These are phyloP conservation scores for Drosophila orena DNA, from an alignment of 1,140 invertebrate genomes.

Conservation along the genomic window DNA sequence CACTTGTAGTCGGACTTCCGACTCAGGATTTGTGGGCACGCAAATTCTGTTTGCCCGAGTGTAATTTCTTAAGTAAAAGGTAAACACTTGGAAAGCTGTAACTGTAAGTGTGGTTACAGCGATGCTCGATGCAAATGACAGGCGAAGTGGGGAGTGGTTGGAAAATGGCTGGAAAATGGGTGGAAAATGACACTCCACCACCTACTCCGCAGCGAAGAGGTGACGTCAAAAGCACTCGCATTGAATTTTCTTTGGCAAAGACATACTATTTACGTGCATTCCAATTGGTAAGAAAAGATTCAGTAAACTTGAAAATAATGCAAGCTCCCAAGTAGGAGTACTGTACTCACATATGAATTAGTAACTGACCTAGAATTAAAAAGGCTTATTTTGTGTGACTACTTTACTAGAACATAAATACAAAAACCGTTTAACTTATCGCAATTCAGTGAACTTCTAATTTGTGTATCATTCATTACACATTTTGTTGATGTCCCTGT, in stretches of 20 bases:
- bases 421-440: too few relatives aligned
- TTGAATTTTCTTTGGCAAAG: background rate
- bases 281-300: constrained; percentile 47
- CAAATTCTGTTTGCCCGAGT: constrained; percentile 82
- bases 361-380: too few relatives aligned
- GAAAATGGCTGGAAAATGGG: too few relatives aligned
- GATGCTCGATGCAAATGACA: constrained; percentile 70
- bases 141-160: constrained; percentile 4
- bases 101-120: constrained; percentile 60
- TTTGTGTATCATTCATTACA: background rate
- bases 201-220: constrained; percentile 11
- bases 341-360: too few relatives aligned
- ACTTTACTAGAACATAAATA: too few relatives aligned
- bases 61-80: constrained; percentile 85
- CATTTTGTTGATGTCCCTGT: background rate
- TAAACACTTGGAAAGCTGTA: constrained; percentile 78
- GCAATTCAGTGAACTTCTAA: background rate
- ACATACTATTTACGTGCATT: constrained; percentile 54
- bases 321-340: too few relatives aligned
- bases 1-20: constrained; percentile 72
- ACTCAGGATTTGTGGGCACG: constrained; percentile 45
- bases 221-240: constrained; percentile 39
- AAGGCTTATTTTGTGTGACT: too few relatives aligned
- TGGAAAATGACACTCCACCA: background rate
- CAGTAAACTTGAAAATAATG: background rate